Conservation (phyloP, 30 jellyfish, hydroid and myxozoan genomes). For the Nemopilema nomurai region DNA sequence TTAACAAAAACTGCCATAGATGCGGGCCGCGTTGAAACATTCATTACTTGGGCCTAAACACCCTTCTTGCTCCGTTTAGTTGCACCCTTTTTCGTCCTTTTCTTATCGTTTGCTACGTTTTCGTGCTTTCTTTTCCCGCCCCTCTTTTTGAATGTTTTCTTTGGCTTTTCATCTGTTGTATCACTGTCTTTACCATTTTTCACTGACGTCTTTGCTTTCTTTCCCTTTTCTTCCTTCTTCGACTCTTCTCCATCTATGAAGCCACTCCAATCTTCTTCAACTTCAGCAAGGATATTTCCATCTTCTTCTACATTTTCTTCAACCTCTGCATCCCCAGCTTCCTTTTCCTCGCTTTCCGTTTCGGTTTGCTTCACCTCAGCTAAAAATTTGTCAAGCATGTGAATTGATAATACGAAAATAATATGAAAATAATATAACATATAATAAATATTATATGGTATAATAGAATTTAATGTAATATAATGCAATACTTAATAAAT, state of each 20-base stretch:
- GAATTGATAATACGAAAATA: too few species aligned
- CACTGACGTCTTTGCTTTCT: not conserved
- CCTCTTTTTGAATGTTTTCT: constrained; percentile 24
- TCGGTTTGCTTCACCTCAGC: not conserved
- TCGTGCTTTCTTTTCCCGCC: constrained; percentile 40
- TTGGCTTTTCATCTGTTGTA: not conserved
- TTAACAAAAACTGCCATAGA: too few species aligned
- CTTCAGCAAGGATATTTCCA: constrained; percentile 3
- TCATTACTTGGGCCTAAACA: not conserved
- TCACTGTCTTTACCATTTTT: not conserved
- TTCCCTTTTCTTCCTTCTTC: not conserved
- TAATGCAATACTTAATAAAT: too few species aligned
- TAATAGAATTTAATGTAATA: too few species aligned
- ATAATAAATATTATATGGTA: too few species aligned
- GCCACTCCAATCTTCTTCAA: too few species aligned
- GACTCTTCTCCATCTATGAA: not conserved
- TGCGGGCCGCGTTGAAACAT: too few species aligned
- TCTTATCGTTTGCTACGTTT: not conserved
- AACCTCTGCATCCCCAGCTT: constrained; percentile 9
- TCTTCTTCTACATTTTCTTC: constrained; percentile 30
- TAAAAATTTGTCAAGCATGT: not conserved
- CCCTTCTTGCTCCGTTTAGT: not conserved
- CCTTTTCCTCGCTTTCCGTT: too few species aligned
- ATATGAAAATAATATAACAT: too few species aligned
- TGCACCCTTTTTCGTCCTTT: constrained; percentile 47